Evolutionary conservation across 2,797 vertebrate species (phyloP), one percentile per base, ranked within the genome.

Genomic region (Setipinna tenuifilis): DNA sequence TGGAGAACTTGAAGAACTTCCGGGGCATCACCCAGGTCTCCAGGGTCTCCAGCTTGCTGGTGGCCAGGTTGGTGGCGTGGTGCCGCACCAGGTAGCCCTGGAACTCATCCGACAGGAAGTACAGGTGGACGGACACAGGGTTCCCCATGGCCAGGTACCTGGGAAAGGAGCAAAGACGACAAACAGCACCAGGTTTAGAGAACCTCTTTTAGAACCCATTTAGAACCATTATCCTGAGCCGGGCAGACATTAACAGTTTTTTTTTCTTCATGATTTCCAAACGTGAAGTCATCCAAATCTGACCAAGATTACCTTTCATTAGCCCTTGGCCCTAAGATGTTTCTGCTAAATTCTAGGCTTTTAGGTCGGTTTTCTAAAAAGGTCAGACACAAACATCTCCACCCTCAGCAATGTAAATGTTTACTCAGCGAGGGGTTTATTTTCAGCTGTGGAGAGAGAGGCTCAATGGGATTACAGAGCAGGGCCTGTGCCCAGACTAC

Each of bases 121-220:
- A 99, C 89, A 98, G 95, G 89, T 99, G 97, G 91, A 99, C 95
- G 0, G 98, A 98, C 23, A 97, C 96, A 0, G 98, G 97, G 88
- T 98, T 96, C 90, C 98, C 98, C 97, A 98, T 98, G 19, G 97
- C 95, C 88, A 98, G 98, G 91, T 98, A 99, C 92, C 98, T 99
- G 95, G 3, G 89, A 92, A 89, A 87, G 85, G n/a, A n/a, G 84
- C 48, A 62, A 58, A 86, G 48, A 41, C 25, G 6, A 54, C 6
- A 2, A 9, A 7, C 3, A 62, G 19, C 6, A 1, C 35, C 71
- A 78, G 19, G 71, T 21, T 41, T 78, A 35, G 16, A 48, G 10
- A n/a, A n/a, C n/a, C n/a, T n/a, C n/a, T n/a, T n/a, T n/a, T 31
- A 35, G 17, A 9, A 7, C 71, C 35, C 35, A 21, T 10, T 78